Evolutionary conservation across 2,888 invertebrate species (phyloP), one percentile per base, ranked within the genome.

Genomic region (Eueremaeus valkanovi): DNA sequence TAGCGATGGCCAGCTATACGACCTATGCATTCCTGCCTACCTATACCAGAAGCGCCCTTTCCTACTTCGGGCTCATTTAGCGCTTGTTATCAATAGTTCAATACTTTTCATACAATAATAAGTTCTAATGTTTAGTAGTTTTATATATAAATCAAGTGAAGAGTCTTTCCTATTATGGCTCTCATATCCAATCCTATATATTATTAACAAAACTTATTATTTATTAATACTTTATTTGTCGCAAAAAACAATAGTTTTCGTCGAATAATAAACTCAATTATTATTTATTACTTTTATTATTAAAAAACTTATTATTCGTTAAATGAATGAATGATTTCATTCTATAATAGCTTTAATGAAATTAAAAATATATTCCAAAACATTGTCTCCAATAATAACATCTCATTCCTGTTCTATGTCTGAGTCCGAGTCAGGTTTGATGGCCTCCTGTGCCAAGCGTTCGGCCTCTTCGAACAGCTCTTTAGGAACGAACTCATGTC

Each of bases 371-470:
- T 31, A 61, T 29, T n/a, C 5, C 31, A 21, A 24, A n/a, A 16
- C 11, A 61, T 29, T 29, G 18, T 61, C 21, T 61, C 11, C 3
- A 21, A 11, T 55, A 21, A 66, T 73, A 27, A 21, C 27, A 55
- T 27, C 2, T 21, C 21, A 36, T 66, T 66, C 36, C 36, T 66
- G 36, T 76, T 85, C 85, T 75, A 85, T 84, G 77, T 85, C 92
- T 16, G 92, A 92, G 82, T 91, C 91, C 31, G 92, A 92, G 78
- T 93, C 92, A 80, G 93, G 93, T 79, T 90, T 92, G 83, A 88
- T 83, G 0, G 94, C 91, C 81, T 92, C 91, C 81, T 93, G 93
- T 36, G 96, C 95, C 81, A 88, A 88, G 80, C 89, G 89, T 82
- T 96, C 95, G n/a, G 94, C 93, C 81, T 92, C 92, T 0, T 87